Evolutionary conservation across 1,140 invertebrate genomes (phyloP).

Genomic region (Drosophila navojoa): DNA sequence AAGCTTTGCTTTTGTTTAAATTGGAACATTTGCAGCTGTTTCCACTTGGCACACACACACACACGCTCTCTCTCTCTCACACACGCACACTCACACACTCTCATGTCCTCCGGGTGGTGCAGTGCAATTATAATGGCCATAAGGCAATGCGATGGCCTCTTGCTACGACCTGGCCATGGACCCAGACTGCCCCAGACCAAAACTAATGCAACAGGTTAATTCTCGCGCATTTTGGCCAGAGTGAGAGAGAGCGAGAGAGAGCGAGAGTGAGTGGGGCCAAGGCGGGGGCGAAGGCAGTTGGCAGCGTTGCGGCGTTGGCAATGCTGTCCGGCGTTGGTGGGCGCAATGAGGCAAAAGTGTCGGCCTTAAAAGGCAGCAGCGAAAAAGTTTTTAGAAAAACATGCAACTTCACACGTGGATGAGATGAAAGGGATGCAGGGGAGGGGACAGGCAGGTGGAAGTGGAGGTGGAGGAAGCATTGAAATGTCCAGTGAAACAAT

Average conservation of each 20-base stretch:
- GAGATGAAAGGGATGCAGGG: background rate
- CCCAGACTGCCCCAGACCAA: conserved; percentile 12
- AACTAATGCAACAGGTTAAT: conserved; percentile 70
- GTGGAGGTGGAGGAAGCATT: conserved; percentile 52
- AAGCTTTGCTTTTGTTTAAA: conserved; percentile 7
- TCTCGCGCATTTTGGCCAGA: conserved; percentile 46
- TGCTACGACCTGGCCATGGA: conserved; percentile 26
- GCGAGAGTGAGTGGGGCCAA: background rate
- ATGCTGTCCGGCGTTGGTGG: conserved; percentile 22
- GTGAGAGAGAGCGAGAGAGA: background rate
- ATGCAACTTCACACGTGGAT: conserved; percentile 64
- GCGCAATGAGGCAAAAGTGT: conserved; percentile 66
- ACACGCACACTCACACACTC: background rate
- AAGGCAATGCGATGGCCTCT: conserved; percentile 33
- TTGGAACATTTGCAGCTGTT: conserved; percentile 15
- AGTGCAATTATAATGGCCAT: conserved; percentile 41
- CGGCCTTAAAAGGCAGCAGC: conserved; percentile 71
- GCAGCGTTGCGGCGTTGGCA: background rate
- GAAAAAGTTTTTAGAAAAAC: conserved; percentile 57
- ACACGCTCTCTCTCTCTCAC: background rate
- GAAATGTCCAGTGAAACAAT: conserved; percentile 71
- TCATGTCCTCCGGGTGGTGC: conserved; percentile 3
- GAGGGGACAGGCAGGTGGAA: background rate
- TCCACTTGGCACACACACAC: conserved; percentile 4
- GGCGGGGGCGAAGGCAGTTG: background rate